These are phyloP conservation scores for Rhopalosiphum maidis DNA, from an alignment of 1,140 invertebrate species.

Conservation along the genomic window DNA sequence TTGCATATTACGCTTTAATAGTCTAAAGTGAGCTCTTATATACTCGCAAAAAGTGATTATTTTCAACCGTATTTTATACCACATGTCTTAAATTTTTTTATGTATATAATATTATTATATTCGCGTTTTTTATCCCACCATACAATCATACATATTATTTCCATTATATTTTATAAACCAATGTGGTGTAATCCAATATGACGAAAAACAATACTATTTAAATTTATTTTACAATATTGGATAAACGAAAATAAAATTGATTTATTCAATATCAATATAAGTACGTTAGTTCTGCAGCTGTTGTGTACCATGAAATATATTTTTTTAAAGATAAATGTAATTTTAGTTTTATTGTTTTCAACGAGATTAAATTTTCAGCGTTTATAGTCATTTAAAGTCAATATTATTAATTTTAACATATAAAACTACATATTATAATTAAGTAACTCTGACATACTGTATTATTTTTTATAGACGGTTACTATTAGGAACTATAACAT, in stretches of 20 bases:
- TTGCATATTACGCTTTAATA: not conserved
- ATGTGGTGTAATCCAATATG: not conserved
- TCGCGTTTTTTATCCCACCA: not conserved
- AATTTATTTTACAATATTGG: conserved; percentile 14
- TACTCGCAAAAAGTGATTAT: not conserved
- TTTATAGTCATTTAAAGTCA: not conserved
- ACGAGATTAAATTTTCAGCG: not conserved
- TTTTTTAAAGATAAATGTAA: not conserved
- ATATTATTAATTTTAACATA: not conserved
- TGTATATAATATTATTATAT: not conserved
- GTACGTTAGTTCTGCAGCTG: not conserved
- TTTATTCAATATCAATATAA: not conserved
- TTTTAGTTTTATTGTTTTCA: not conserved
- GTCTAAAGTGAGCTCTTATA: not conserved
- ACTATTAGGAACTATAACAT: not conserved
- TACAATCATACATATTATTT: not conserved
- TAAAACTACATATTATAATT: not conserved
- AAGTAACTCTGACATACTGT: not conserved
- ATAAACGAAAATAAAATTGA: not conserved
- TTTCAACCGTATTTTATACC: not conserved
- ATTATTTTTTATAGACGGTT: not conserved
- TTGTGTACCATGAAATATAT: not conserved
- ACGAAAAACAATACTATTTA: conserved; percentile 2
- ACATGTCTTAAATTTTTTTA: not conserved
- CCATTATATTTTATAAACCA: not conserved